Conservation (phyloP, 1,140 invertebrate species). For the Conopomorpha cramerella region DNA sequence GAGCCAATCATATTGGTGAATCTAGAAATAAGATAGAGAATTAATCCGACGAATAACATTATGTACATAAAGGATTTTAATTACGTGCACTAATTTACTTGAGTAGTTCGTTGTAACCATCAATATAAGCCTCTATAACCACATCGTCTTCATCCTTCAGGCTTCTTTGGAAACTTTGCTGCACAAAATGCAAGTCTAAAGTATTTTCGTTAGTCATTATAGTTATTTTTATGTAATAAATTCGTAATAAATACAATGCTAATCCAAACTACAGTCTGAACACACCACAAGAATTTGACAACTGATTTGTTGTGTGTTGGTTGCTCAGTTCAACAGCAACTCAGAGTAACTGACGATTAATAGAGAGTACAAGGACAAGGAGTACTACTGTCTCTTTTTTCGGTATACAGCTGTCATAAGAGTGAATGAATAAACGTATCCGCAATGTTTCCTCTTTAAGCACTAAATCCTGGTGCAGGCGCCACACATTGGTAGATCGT, state of each 20-base stretch:
- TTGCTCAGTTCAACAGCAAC: too few relatives aligned
- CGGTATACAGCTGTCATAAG: too few relatives aligned
- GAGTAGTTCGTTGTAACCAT: conserved; percentile 71
- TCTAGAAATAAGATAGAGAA: conserved; percentile 71
- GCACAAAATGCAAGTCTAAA: conserved; percentile 62
- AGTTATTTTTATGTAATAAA: neutral
- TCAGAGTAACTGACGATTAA: too few relatives aligned
- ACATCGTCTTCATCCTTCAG: conserved; percentile 67
- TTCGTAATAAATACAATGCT: neutral
- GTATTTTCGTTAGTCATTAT: conserved; percentile 44
- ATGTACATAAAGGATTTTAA: too few relatives aligned
- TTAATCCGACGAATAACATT: too few relatives aligned
- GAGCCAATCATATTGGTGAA: conserved; percentile 89
- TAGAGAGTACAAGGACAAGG: too few relatives aligned
- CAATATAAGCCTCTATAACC: conserved; percentile 65
- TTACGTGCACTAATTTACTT: conserved; percentile 61
- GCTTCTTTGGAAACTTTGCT: conserved; percentile 62
- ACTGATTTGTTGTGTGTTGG: neutral
- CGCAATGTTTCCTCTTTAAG: too few relatives aligned
- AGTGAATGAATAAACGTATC: too few relatives aligned
- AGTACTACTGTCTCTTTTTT: neutral
- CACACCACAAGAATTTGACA: neutral
- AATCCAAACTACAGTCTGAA: neutral
- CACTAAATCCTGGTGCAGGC: too few relatives aligned
- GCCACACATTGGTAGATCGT: too few relatives aligned